These are phyloP conservation scores for Yasuhikotakia modesta DNA, from an alignment of 2,797 vertebrate species.

Conservation along the genomic window DNA sequence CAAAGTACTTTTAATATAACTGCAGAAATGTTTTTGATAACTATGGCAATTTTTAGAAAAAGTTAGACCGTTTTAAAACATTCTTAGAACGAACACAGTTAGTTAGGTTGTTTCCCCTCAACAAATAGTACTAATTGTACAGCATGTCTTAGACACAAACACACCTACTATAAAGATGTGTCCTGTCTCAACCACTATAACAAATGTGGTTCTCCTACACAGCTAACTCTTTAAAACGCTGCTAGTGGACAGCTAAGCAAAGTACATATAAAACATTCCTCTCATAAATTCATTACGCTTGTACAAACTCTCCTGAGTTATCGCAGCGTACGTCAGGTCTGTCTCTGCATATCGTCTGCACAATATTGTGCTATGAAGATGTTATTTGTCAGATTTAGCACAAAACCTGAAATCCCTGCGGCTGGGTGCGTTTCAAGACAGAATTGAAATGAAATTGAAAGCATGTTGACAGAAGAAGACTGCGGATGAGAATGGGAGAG, in stretches of 20 bases:
- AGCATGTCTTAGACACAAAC: slow-evolving; percentile 1
- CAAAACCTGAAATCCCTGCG: slow-evolving; percentile 58
- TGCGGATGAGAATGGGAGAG: slow-evolving; percentile 52
- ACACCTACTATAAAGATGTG: slow-evolving; percentile 4
- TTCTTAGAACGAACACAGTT: neutral
- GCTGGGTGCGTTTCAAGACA: slow-evolving; percentile 58
- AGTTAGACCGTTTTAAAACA: too few relatives aligned
- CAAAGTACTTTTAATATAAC: too few relatives aligned
- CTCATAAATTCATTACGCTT: slow-evolving; percentile 55
- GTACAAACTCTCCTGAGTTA: slow-evolving; percentile 52
- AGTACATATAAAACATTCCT: slow-evolving; percentile 46
- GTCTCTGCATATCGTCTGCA: slow-evolving; percentile 30
- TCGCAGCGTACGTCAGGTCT: slow-evolving; percentile 38
- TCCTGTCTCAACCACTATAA: slow-evolving; percentile 26
- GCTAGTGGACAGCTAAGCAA: slow-evolving; percentile 29
- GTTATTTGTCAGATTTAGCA: slow-evolving; percentile 66
- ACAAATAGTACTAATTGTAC: neutral
- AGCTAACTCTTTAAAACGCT: slow-evolving; percentile 27
- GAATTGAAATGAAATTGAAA: slow-evolving; percentile 61
- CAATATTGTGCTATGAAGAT: slow-evolving; percentile 57
- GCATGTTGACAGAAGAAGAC: slow-evolving; percentile 58
- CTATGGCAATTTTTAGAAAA: too few relatives aligned
- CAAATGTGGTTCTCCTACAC: slow-evolving; percentile 37
- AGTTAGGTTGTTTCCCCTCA: neutral
- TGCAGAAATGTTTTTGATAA: too few relatives aligned